A percentile compares a stretch with the other conserved stretches of the same genome.
These are phyloP conservation scores for Enteromius argenteus DNA, from an alignment of 2,797 vertebrate species.

Conservation along the genomic window DNA sequence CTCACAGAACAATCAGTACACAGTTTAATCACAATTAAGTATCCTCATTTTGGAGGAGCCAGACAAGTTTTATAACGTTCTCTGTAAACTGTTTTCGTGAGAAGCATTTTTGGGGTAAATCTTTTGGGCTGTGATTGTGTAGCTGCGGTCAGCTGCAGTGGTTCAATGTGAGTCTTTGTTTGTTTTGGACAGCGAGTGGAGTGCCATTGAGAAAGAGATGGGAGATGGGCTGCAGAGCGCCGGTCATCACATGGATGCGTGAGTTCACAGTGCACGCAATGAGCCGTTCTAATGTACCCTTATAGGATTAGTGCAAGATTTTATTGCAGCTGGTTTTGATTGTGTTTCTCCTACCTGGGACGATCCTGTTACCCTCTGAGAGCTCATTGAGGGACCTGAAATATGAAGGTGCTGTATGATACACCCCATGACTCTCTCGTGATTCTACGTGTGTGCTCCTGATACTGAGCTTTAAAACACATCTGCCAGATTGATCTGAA, in stretches of 20 bases:
- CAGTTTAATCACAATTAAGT: not conserved
- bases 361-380: slow-evolving; percentile 49
- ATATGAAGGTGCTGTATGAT: slow-evolving; percentile 56
- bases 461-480: slow-evolving; percentile 55
- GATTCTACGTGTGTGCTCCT: slow-evolving; percentile 39
- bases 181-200: slow-evolving; percentile 89
- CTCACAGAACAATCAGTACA: not conserved
- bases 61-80: slow-evolving; percentile 27
- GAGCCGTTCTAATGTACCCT: slow-evolving; percentile 44
- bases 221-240: slow-evolving; percentile 96
- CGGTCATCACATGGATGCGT: slow-evolving; percentile 99
- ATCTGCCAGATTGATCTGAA: slow-evolving; percentile 58
- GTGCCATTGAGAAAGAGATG: slow-evolving; percentile 95
- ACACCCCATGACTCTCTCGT: slow-evolving; percentile 37
- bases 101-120: slow-evolving; percentile 21
- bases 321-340: slow-evolving; percentile 49
- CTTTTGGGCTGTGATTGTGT: not conserved
- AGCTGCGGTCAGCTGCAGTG: not conserved
- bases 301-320: slow-evolving; percentile 46
- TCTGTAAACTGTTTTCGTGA: slow-evolving; percentile 17
- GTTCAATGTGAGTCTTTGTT: slow-evolving; percentile 57
- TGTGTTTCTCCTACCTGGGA: slow-evolving; percentile 14
- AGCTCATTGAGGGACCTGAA: slow-evolving; percentile 52
- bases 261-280: slow-evolving; percentile 70
- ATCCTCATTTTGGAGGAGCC: slow-evolving; percentile 2